Percentiles rank a stretch among this genome's conserved stretches.
phyloP scores from a whole-genome alignment of 1,140 invertebrate species.

The Pogonomyrmex barbatus region DNA sequence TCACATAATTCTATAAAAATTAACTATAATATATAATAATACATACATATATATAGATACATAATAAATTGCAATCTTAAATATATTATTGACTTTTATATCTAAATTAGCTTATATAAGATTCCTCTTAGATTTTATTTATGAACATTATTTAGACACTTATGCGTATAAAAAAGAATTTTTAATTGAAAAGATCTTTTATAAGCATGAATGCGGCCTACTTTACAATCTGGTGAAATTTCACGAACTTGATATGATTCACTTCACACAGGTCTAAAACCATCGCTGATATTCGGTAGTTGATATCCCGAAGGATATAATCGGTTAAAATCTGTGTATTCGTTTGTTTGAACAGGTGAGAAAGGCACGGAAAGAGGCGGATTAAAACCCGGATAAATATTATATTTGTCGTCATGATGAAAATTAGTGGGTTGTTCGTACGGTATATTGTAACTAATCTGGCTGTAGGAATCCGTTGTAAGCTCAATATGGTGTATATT shows the following conservation, averaged over 20 bases:
- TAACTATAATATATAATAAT: neutral
- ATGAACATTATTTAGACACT: constrained; percentile 1
- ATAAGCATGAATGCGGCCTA: neutral
- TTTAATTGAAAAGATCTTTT: neutral
- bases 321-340: constrained; percentile 49
- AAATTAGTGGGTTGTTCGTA: constrained; percentile 58
- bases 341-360: constrained; percentile 35
- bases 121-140: neutral
- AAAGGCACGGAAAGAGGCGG: constrained; percentile 24
- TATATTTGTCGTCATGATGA: constrained; percentile 60
- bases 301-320: constrained; percentile 42
- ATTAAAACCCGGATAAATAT: constrained; percentile 29
- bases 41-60: neutral
- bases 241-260: neutral
- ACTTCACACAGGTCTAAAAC: constrained; percentile 57
- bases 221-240: neutral
- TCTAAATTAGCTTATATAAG: neutral
- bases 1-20: neutral
- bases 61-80: constrained; percentile 8
- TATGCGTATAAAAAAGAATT: neutral
- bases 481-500: constrained; percentile 76
- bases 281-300: neutral
- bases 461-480: constrained; percentile 58
- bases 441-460: constrained; percentile 60
- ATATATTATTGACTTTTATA: neutral